phyloP scores from a whole-genome alignment of 2,113 vertebrate species.

The Nestor notabilis region DNA sequence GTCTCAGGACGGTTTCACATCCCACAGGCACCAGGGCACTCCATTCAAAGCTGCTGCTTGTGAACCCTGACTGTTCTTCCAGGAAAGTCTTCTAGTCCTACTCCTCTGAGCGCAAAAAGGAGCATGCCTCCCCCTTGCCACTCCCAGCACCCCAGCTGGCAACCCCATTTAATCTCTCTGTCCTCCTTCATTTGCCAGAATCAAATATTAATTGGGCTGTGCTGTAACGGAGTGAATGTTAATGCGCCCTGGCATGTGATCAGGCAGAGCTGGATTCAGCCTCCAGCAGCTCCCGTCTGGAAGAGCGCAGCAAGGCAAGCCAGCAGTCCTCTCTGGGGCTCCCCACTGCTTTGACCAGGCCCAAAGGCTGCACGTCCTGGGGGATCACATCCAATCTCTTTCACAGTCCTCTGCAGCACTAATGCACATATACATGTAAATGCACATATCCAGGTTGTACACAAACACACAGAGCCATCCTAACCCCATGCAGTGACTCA shows the following conservation, averaged over 20 bases:
- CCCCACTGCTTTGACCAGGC: neutral
- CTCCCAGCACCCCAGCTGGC: neutral
- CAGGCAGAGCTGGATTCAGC: neutral
- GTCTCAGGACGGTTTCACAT: neutral
- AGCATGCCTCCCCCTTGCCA: neutral
- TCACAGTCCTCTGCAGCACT: neutral
- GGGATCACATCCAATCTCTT: accelerated
- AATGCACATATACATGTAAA: accelerated
- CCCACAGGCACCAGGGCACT: neutral
- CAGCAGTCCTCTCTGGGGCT: neutral
- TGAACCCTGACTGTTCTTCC: neutral
- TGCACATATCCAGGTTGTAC: neutral
- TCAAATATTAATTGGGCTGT: slow-evolving; percentile 41
- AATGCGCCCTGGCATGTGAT: neutral
- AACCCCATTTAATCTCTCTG: slow-evolving; percentile 34
- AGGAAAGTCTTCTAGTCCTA: neutral
- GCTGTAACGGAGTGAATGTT: neutral
- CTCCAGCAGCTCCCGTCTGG: accelerated
- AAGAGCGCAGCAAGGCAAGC: neutral
- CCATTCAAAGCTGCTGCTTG: neutral
- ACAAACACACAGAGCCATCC: neutral
- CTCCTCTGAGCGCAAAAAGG: neutral
- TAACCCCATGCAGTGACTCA: accelerated
- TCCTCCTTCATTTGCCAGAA: slow-evolving; percentile 36
- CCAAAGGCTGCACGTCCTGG: neutral